Base-by-base conservation (phyloP, 2,113 vertebrate genomes). In the Acinonyx jubatus region DNA sequence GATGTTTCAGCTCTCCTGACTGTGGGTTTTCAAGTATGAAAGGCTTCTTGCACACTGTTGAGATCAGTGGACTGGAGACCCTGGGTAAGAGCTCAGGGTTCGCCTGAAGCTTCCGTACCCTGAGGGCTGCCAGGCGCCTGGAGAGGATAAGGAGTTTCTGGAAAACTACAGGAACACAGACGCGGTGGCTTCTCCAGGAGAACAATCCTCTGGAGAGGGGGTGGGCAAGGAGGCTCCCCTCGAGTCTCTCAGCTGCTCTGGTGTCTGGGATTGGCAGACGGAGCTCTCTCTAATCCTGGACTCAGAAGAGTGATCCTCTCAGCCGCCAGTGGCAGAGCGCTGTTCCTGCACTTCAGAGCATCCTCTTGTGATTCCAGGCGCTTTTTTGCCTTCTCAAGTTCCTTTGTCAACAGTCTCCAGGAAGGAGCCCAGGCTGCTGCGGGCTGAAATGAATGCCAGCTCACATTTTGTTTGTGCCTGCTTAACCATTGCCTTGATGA, bases 321-420 rank as follows among this genome's bases (percentile, higher is more conserved):
- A 86, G 96, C 97, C 61, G 68, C 97, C 97, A 89, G 10, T 89
- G 29, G 74, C 82, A 50, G 27, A 85, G 68, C 7, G 33, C 71
- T 78, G 89, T 55, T 38, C 29, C 94, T 23, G 1, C 83, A 0
- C 0, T 95, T 93, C 93, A 92, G 81, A 89, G 87, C 0, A 29
- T 95, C 69, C 95, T 66, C 92, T 89, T 90, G 65, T 86, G 71
- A n/a, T 88, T 96, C 93, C 84, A 85, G 97, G 82, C 7, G 33
- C 86, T 33, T 79, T 91, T 94, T 94, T 92, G 83, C 91, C 86
- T 93, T 68, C 71, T 97, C 95, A 50, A 55, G 92, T 96, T 97
- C 12, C 93, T 97, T 95, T 68, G 80, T 93, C 96, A 95, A 96
- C 89, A 89, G 80, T 82, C 86, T 97, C 88, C 52, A 91, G 84